A percentile compares a stretch with the other conserved stretches of the same genome.
These are phyloP conservation scores for Chamaea fasciata DNA, from an alignment of 2,113 vertebrate genomes.

Conservation along the genomic window DNA sequence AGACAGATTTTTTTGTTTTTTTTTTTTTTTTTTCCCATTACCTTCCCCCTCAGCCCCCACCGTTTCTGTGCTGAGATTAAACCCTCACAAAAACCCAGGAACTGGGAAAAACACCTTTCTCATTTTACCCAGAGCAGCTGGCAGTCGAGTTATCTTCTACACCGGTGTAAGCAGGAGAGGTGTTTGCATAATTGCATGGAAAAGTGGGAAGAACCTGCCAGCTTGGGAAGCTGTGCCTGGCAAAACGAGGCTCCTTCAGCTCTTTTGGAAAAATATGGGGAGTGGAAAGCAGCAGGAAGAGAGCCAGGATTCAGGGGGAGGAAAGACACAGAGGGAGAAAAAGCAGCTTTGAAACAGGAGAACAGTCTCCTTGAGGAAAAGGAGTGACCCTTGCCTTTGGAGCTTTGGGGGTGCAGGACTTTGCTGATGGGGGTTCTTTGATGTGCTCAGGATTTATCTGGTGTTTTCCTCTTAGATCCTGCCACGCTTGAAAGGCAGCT, in stretches of 20 bases:
- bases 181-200: not conserved
- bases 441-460: not conserved
- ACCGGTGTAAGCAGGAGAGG: not conserved
- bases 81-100: not conserved
- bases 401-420: not conserved
- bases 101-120: not conserved
- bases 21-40: not conserved
- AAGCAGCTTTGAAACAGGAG: not conserved
- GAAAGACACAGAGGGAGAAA: not conserved
- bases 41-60: not conserved
- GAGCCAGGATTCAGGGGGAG: not conserved
- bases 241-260: not conserved
- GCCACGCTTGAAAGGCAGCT: not conserved
- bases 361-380: not conserved
- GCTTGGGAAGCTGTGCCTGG: not conserved
- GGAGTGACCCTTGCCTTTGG: not conserved
- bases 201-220: conserved; percentile 8
- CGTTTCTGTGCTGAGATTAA: not conserved
- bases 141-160: not conserved
- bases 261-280: not conserved
- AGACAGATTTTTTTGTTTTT: not conserved
- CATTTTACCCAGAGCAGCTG: not conserved
- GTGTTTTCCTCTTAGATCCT: not conserved
- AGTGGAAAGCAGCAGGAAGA: not conserved
- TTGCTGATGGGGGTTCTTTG: not conserved